These are phyloP conservation scores for Salvator merianae DNA, from an alignment of 2,113 vertebrate genomes.

Conservation along the genomic window DNA sequence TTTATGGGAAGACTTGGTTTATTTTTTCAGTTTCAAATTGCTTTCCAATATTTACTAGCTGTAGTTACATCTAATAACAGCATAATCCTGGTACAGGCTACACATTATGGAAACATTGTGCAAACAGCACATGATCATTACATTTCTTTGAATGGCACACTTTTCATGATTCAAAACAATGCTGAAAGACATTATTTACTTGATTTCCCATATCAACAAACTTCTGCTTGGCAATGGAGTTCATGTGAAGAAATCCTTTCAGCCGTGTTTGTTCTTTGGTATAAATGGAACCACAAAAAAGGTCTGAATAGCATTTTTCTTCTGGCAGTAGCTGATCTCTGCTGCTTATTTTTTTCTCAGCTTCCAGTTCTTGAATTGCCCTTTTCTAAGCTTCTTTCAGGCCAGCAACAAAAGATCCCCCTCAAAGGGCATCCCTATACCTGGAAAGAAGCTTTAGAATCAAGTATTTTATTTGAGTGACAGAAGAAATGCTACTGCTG, in stretches of 20 bases:
- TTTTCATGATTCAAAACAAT: no score
- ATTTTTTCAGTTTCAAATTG: background rate
- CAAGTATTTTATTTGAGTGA: slow-evolving; percentile 31
- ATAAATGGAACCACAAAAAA: background rate
- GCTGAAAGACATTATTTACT: no score
- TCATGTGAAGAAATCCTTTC: no score
- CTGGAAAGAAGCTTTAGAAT: slow-evolving; percentile 28
- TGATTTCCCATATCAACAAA: no score
- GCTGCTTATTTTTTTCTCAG: background rate
- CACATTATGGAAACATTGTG: no score
- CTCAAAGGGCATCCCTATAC: slow-evolving; percentile 9
- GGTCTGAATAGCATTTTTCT: background rate
- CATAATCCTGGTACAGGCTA: no score
- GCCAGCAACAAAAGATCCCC: background rate
- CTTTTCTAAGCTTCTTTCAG: slow-evolving; percentile 10
- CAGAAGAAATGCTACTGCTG: slow-evolving; percentile 6
- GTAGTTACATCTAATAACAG: background rate
- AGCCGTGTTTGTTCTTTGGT: no score
- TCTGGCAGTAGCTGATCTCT: background rate
- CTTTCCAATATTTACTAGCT: slow-evolving; percentile 1
- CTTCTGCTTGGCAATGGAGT: no score
- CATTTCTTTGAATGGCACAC: no score
- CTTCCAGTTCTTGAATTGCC: background rate
- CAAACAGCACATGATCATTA: no score
- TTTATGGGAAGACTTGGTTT: background rate